These are phyloP conservation scores for Cheilosia variabilis DNA, from an alignment of 2,888 invertebrate species.

Conservation along the genomic window DNA sequence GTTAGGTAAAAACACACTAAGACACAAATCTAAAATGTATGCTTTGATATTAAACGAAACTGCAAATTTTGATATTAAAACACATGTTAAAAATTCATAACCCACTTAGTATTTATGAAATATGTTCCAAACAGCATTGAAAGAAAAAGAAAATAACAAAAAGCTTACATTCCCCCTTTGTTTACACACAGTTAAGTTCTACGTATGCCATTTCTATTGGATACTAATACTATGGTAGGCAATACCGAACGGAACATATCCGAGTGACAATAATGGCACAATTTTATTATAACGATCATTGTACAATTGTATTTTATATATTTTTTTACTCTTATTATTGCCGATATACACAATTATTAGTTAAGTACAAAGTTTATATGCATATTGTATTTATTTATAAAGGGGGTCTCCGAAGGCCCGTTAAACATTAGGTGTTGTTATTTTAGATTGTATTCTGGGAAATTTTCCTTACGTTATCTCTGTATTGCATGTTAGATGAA, in stretches of 20 bases:
- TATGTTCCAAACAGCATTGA: constrained; percentile 24
- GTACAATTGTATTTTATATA: constrained; percentile 67
- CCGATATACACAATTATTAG: constrained; percentile 63
- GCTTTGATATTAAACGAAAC: constrained; percentile 56
- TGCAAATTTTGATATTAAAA: constrained; percentile 63
- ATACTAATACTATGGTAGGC: constrained; percentile 51
- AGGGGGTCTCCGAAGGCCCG: constrained; percentile 8
- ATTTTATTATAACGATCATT: constrained; percentile 48
- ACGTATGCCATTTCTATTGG: constrained; percentile 66
- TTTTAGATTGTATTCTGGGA: constrained; percentile 47
- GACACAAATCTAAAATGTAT: constrained; percentile 32
- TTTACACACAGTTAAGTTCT: constrained; percentile 22
- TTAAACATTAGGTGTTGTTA: constrained; percentile 51
- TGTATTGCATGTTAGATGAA: constrained; percentile 2
- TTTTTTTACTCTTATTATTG: constrained; percentile 44
- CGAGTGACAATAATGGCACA: constrained; percentile 74
- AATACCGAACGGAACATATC: constrained; percentile 65
- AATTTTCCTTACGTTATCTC: constrained; percentile 17
- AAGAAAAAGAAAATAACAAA: not conserved
- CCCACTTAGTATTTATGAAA: constrained; percentile 29
- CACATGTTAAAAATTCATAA: constrained; percentile 31
- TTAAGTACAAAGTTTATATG: constrained; percentile 66
- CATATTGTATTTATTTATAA: constrained; percentile 42
- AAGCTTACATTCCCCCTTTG: constrained; percentile 57
- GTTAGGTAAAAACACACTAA: constrained; percentile 35